Percentiles rank a stretch among this genome's conserved stretches.
phyloP scores from a whole-genome alignment of 2,888 invertebrate genomes.

The Dicranocentrus wangi region DNA sequence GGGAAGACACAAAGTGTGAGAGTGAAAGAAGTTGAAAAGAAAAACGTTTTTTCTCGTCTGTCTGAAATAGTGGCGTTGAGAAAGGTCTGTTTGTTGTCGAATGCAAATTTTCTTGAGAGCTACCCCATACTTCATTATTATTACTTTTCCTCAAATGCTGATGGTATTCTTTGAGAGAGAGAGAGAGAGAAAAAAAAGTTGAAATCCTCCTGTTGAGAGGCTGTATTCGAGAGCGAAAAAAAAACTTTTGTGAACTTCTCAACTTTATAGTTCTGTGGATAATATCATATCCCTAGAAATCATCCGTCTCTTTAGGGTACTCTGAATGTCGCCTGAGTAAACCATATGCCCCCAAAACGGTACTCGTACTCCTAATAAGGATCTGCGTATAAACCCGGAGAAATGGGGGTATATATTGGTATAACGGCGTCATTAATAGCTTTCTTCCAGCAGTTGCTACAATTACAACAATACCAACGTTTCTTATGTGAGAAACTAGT shows the following conservation, averaged over 20 bases:
- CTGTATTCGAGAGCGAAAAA: not conserved
- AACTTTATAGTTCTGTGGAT: not conserved
- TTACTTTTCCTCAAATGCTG: not conserved
- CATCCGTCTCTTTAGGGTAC: no score
- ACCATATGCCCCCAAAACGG: no score
- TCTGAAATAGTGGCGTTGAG: not conserved
- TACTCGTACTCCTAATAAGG: no score
- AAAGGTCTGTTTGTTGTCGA: not conserved
- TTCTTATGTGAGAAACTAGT: no score
- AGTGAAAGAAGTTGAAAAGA: not conserved
- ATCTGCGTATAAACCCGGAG: no score
- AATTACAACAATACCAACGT: no score
- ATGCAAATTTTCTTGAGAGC: slow-evolving; percentile 7
- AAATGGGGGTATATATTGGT: no score
- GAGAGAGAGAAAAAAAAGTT: not conserved
- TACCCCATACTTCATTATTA: not conserved
- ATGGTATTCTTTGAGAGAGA: not conserved
- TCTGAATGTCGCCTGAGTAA: no score
- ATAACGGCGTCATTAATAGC: no score
- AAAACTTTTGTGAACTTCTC: not conserved
- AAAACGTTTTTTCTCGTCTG: not conserved
- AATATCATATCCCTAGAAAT: no score
- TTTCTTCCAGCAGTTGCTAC: no score
- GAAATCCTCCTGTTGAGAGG: not conserved
- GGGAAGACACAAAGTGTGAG: slow-evolving; percentile 3